A percentile compares a stretch with the other conserved stretches of the same genome.
These are phyloP conservation scores for Drosophila parthenogenetica DNA, from an alignment of 2,888 invertebrate species.

Conservation along the genomic window DNA sequence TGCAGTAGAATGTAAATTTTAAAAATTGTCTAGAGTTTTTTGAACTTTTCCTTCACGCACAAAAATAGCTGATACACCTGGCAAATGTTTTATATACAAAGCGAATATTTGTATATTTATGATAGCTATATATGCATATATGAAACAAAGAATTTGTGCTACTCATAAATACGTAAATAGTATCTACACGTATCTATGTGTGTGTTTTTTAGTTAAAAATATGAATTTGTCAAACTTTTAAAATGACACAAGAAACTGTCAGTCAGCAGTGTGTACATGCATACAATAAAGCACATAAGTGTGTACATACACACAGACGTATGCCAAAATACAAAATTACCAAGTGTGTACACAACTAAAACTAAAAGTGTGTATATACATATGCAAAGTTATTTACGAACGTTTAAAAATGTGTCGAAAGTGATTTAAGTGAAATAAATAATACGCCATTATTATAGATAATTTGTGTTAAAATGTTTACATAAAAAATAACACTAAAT, in stretches of 20 bases:
- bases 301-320: slow-evolving; percentile 17
- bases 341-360: slow-evolving; percentile 25
- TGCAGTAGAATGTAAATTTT: background rate
- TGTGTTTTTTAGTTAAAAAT: slow-evolving; percentile 10
- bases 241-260: slow-evolving; percentile 39
- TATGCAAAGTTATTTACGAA: slow-evolving; percentile 28
- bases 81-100: slow-evolving; percentile 16
- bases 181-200: background rate
- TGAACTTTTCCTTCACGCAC: slow-evolving; percentile 28
- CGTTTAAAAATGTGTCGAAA: slow-evolving; percentile 14
- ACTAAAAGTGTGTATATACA: slow-evolving; percentile 16
- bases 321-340: background rate
- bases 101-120: slow-evolving; percentile 21
- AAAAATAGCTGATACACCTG: slow-evolving; percentile 32
- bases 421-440: slow-evolving; percentile 11
- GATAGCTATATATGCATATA: background rate
- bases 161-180: slow-evolving; percentile 2
- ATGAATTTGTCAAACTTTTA: slow-evolving; percentile 30
- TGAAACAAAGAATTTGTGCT: slow-evolving; percentile 10
- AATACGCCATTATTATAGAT: background rate
- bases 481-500: slow-evolving; percentile 5
- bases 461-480: slow-evolving; percentile 19
- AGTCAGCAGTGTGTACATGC: slow-evolving; percentile 10
- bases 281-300: background rate
- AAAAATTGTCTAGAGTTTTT: slow-evolving; percentile 22